Evolutionary conservation across 2,113 vertebrate species (phyloP), one percentile per base, ranked within the genome.

Genomic region (Oceanodroma tethys): DNA sequence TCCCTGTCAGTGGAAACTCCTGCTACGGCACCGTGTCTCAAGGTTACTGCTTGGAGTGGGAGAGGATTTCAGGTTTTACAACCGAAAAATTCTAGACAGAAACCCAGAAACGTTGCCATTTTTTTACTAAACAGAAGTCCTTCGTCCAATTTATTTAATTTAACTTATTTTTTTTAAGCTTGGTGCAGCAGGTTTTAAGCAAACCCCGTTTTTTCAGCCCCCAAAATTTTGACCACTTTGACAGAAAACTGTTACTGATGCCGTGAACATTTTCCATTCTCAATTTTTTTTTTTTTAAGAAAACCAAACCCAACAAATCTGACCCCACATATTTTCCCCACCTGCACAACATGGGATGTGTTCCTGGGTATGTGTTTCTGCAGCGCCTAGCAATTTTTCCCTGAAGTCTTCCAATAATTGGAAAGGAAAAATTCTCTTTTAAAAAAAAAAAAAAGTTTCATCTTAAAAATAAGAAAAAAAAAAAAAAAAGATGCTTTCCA

Each of bases 41-140:
- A 78, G 88, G 91, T 78, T 87, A 76, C 63, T 32, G 91, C 73
- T n/a, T 18, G 63, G 86, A 81, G 20, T 82, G 81, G 78, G 78
- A 81, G 78, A 96, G 81, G 78, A 90, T 90, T 96, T 90, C 70
- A 87, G 95, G 70, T 93, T 97, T 97, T 93, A 93, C 95, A 88
- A 85, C 73, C 34, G 5, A 90, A 93, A 92, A 92, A 93, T 92
- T 95, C 95, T 84, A 91, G 90, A n/a, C 38, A 89, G 81, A 91
- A 91, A 72, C 58, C 14, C 73, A 81, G 85, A 87, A 90, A 66
- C 19, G 0, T 20, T 43, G 88, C 93, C 85, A 84, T 50, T 15
- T 56, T 79, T 81, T 62, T 5, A 36, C 78, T 10, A 26, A 89
- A 73, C 53, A 38, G 25, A 34, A 71, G 13, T 10, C 43, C 47